phyloP scores from a whole-genome alignment of 2,888 invertebrate genomes.

The Acleris sparsana region DNA sequence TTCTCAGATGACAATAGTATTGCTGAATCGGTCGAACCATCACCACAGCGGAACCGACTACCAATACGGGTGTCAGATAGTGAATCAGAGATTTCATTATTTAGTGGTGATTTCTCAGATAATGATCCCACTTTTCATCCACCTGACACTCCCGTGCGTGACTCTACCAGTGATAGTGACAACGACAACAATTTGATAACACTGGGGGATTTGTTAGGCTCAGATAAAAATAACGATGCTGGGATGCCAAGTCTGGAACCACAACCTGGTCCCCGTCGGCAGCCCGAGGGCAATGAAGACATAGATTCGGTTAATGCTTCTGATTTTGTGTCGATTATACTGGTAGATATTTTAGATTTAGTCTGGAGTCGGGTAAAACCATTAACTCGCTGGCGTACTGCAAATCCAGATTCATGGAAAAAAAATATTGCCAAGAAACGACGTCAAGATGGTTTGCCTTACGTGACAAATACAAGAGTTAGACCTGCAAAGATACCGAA shows the following conservation, averaged over 20 bases:
- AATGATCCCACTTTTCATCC: not conserved
- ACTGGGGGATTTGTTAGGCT: not conserved
- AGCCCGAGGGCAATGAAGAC: not conserved
- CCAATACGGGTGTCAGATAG: no score
- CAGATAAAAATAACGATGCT: not conserved
- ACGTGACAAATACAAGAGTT: slow-evolving; percentile 7
- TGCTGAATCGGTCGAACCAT: not conserved
- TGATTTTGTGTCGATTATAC: not conserved
- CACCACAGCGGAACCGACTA: not conserved
- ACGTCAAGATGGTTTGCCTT: slow-evolving; percentile 12
- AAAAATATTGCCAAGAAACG: slow-evolving; percentile 17
- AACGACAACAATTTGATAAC: not conserved
- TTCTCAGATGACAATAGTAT: not conserved
- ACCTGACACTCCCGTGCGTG: not conserved
- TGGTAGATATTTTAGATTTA: slow-evolving; percentile 5
- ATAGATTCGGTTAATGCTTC: not conserved
- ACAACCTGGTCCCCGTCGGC: not conserved
- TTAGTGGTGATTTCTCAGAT: no score
- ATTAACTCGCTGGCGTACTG: slow-evolving; percentile 6
- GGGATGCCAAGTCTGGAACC: not conserved
- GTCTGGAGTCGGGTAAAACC: slow-evolving; percentile 6
- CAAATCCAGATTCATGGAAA: not conserved
- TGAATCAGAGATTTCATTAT: no score
- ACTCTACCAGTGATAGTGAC: not conserved
- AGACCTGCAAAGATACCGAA: slow-evolving; percentile 14